Conservation (phyloP, 2,113 vertebrate species). For the Pomatorhinus ruficollis region DNA sequence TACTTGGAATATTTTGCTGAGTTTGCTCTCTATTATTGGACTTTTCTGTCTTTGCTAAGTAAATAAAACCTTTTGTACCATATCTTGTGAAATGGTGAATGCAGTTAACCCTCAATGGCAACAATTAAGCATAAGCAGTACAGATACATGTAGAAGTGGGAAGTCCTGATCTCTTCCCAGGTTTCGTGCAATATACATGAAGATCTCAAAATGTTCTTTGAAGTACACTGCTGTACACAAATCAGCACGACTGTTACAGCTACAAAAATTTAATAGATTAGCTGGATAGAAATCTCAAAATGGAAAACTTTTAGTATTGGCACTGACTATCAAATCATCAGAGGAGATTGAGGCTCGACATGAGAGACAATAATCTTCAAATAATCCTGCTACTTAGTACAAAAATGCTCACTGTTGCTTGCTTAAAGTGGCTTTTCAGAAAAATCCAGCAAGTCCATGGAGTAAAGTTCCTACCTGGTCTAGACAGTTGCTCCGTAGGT, state of each 20-base stretch:
- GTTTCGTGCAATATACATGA: background rate
- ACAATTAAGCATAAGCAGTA: background rate
- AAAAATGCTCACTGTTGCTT: background rate
- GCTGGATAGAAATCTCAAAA: background rate
- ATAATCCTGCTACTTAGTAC: background rate
- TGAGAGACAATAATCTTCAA: background rate
- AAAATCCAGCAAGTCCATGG: background rate
- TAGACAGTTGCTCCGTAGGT: conserved; percentile 90
- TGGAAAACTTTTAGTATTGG: background rate
- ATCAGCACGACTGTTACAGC: background rate
- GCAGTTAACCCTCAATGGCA: conserved; percentile 33
- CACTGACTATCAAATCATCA: background rate
- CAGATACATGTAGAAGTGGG: background rate
- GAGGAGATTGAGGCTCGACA: background rate
- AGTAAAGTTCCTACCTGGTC: conserved; percentile 85
- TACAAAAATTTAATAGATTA: background rate
- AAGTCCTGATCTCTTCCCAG: background rate
- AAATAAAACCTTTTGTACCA: conserved; percentile 51
- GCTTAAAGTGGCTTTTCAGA: background rate
- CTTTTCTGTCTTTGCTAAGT: conserved; percentile 42
- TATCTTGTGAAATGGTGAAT: conserved; percentile 47
- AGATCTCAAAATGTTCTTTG: background rate
- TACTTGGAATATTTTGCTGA: conserved; percentile 66
- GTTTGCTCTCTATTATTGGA: conserved; percentile 56
- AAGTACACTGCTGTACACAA: background rate